Conservation (phyloP, 2,888 invertebrate species). For the Melipona bicolor region DNA sequence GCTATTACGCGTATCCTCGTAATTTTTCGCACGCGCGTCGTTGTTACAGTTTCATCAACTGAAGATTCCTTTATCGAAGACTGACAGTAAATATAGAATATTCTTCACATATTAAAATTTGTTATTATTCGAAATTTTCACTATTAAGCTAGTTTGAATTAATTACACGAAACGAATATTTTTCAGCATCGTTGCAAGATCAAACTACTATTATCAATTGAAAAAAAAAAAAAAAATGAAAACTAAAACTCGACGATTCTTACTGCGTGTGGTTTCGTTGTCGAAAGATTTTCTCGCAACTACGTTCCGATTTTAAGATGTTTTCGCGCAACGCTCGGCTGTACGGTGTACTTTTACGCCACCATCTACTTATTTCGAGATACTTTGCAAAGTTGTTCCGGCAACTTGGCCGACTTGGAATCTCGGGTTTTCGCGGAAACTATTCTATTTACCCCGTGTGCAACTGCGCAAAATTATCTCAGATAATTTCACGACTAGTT, state of each 20-base stretch:
- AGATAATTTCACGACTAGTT: not conserved
- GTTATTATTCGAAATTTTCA: too few relatives aligned
- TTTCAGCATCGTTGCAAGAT: not conserved
- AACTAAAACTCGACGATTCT: constrained; percentile 1
- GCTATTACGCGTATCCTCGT: not conserved
- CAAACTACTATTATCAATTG: not conserved
- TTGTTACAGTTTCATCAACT: too few relatives aligned
- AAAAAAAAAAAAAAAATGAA: not conserved
- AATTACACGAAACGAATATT: not conserved
- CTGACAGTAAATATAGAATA: too few relatives aligned
- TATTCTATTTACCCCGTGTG: constrained; percentile 37
- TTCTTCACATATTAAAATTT: too few relatives aligned
- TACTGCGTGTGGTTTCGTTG: not conserved
- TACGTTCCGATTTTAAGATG: not conserved
- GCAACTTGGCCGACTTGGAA: constrained; percentile 31
- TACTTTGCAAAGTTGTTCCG: constrained; percentile 42
- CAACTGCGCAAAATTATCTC: constrained; percentile 20
- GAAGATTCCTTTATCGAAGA: not conserved
- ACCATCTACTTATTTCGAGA: constrained; percentile 17
- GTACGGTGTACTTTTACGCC: constrained; percentile 32
- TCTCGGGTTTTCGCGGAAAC: constrained; percentile 29
- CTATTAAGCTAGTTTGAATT: too few relatives aligned
- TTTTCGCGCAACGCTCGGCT: constrained; percentile 14
- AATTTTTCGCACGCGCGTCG: not conserved
- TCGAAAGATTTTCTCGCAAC: not conserved